A percentile compares a stretch with the other conserved stretches of the same genome.
Evolutionary conservation across 2,888 invertebrate genomes (phyloP).

Genomic region (Epinotia brunnichana): DNA sequence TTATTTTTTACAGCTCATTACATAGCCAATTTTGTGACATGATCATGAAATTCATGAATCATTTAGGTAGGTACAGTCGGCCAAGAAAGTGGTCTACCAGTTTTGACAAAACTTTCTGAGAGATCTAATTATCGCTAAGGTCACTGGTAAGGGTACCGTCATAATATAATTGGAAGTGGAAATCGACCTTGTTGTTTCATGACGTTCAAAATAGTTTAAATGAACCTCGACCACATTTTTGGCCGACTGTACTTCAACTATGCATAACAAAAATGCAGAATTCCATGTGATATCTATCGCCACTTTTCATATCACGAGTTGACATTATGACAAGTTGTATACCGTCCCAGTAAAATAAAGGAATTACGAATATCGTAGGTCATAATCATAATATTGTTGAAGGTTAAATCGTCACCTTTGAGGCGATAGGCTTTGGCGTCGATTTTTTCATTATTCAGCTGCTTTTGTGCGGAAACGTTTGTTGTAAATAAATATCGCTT

Average conservation of each 20-base stretch:
- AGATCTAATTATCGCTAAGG: too few species aligned
- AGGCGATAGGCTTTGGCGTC: background rate
- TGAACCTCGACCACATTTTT: too few species aligned
- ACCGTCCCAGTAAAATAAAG: background rate
- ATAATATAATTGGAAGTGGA: too few species aligned
- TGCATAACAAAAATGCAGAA: too few species aligned
- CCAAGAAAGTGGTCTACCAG: too few species aligned
- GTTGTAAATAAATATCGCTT: background rate
- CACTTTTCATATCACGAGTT: background rate
- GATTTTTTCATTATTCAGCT: slow-evolving; percentile 12
- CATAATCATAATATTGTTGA: background rate
- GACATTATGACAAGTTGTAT: background rate
- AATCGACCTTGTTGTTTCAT: too few species aligned
- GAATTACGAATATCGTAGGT: background rate
- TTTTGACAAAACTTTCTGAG: too few species aligned
- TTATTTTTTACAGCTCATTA: background rate
- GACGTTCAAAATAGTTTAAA: too few species aligned
- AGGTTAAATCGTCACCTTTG: slow-evolving; percentile 5
- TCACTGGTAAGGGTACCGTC: too few species aligned
- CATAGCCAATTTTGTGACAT: background rate
- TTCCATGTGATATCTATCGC: too few species aligned
- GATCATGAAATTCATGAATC: background rate
- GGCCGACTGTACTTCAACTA: too few species aligned
- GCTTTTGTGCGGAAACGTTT: background rate
- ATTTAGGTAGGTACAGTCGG: too few species aligned